These are phyloP conservation scores for Stegana nigrithorax DNA, from an alignment of 2,888 invertebrate genomes.

Conservation along the genomic window DNA sequence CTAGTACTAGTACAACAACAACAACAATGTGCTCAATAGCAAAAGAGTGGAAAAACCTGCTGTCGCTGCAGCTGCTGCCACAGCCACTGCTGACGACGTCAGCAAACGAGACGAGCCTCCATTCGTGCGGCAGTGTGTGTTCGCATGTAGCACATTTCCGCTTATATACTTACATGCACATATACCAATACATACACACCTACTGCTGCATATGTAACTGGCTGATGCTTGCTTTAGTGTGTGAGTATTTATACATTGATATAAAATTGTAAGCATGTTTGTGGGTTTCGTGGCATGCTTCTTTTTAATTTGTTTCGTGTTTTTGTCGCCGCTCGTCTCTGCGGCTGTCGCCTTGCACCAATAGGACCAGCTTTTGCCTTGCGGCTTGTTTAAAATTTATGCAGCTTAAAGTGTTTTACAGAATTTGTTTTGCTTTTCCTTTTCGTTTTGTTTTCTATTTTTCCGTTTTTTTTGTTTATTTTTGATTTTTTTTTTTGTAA, in stretches of 20 bases:
- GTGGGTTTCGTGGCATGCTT: background rate
- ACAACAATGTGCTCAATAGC: background rate
- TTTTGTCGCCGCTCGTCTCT: background rate
- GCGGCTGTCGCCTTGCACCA: background rate
- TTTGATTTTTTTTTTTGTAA: too few relatives aligned
- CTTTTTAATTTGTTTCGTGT: background rate
- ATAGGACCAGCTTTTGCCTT: background rate
- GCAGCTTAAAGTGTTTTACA: background rate
- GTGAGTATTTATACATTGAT: too few relatives aligned
- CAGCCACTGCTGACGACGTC: too few relatives aligned
- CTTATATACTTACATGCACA: background rate
- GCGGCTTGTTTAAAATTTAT: conserved; percentile 1
- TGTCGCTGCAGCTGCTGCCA: too few relatives aligned
- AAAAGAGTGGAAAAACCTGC: too few relatives aligned
- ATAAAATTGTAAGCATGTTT: background rate
- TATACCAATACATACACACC: background rate
- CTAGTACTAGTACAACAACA: background rate
- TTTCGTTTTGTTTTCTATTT: too few relatives aligned
- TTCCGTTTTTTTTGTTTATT: too few relatives aligned
- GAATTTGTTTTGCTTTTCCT: too few relatives aligned
- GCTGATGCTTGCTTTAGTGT: background rate
- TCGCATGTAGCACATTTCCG: background rate
- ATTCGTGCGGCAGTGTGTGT: conserved; percentile 5
- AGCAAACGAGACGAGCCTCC: conserved; percentile 39
- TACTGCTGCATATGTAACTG: background rate